Evolutionary conservation across 2,113 vertebrate species (phyloP), one percentile per base, ranked within the genome.

Genomic region (Mus spicilegus): DNA sequence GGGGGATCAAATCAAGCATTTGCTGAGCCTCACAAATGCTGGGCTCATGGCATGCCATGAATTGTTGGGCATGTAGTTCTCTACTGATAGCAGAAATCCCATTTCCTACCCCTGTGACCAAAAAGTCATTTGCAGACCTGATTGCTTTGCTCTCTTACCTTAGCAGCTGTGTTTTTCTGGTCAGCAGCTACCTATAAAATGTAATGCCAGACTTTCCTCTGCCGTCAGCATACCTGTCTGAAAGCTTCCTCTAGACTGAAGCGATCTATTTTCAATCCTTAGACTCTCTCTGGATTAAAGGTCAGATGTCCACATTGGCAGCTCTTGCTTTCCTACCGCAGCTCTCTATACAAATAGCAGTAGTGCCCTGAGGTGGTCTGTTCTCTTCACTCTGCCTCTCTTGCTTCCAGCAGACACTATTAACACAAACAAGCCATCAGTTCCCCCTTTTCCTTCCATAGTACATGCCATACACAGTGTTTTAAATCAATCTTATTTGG

Each of bases 181-280:
- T 76, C 78, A 80, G 63, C 58, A 94, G 63, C 78, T 96, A 91
- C 72, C 42, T 96, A 14, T 89, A 94, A 76, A 86, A 58, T 97
- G 91, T 94, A 97, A 96, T 78, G 86, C 63, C 85, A 87, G 73
- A 75, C 51, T 95, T 95, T 92, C 42, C 93, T 91, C 58, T 96
- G 81, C 63, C 1, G 22, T 97, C 89, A 96, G 95, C 72, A 95
- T 46, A 97, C 82, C 86, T 95, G 94, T 91, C 89, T 88, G 75
- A 95, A 96, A 81, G 56, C 49, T 94, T 94, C 89, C 30, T 84
- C 91, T 72, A 90, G 82, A 81, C 89, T 36, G 76, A 93, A 95
- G 73, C 36, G 86, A 94, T 96, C 89, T 96, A 30, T 96, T 96
- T 98, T 95, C 94, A 93, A 56, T 95, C 49, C 85, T 91, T 39